Evolutionary conservation across 2,888 invertebrate genomes (phyloP).

Genomic region (Patella caerulea): DNA sequence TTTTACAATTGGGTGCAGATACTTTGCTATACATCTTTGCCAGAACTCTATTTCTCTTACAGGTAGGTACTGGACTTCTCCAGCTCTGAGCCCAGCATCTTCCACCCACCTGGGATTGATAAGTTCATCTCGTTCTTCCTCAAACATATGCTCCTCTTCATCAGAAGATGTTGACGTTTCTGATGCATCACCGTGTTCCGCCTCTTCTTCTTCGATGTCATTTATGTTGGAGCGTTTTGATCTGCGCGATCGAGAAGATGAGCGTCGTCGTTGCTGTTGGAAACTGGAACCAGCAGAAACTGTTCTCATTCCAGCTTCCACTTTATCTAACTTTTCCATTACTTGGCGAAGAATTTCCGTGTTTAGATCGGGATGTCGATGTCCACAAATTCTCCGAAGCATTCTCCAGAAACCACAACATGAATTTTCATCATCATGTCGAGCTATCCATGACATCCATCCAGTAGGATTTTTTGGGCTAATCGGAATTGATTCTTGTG

Average conservation of each 20-base stretch:
- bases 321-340: slow-evolving; percentile 51
- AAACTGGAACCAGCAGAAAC: slow-evolving; percentile 29
- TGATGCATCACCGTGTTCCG: slow-evolving; percentile 43
- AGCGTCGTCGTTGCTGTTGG: slow-evolving; percentile 41
- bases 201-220: slow-evolving; percentile 42
- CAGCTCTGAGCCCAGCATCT: slow-evolving; percentile 88
- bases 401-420: slow-evolving; percentile 44
- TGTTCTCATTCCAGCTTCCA: slow-evolving; percentile 45
- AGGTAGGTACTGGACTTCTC: slow-evolving; percentile 87
- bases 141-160: slow-evolving; percentile 35
- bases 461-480: slow-evolving; percentile 24
- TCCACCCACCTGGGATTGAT: slow-evolving; percentile 94
- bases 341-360: slow-evolving; percentile 47
- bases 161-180: slow-evolving; percentile 38
- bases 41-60: slow-evolving; percentile 91
- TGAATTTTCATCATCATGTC: slow-evolving; percentile 46
- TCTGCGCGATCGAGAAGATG: slow-evolving; percentile 44
- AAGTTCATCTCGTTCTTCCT: slow-evolving; percentile 78
- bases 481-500: slow-evolving; percentile 23
- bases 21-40: slow-evolving; percentile 94
- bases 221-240: slow-evolving; percentile 44
- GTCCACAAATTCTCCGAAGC: slow-evolving; percentile 42
- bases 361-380: slow-evolving; percentile 39
- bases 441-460: slow-evolving; percentile 41
- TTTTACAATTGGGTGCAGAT: slow-evolving; percentile 93